Evolutionary conservation across 2,113 vertebrate genomes (phyloP), one percentile per base, ranked within the genome.

Genomic region (Myotis davidii): DNA sequence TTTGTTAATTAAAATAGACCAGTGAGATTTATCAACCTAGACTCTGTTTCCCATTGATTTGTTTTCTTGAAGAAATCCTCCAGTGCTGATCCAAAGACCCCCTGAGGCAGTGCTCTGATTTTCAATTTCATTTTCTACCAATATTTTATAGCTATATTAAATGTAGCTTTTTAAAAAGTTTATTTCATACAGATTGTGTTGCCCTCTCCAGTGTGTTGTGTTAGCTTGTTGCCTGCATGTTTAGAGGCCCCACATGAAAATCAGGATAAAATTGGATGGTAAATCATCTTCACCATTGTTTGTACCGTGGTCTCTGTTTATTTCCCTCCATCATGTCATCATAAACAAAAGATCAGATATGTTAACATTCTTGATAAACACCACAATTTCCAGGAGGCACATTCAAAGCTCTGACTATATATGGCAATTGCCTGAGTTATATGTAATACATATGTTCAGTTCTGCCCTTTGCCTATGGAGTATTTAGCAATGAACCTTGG

Each of bases 51-150:
- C 39, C 76, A 65, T 54, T 73, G 73, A 78, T 90, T 79, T 94
- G 61, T 76, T 95, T 88, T 34, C 61, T 82, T 90, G 8, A 85
- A 82, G 70, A 85, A 88, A 85, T 64, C 54, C 42, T 17, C 13
- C 56, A 9, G 54, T 69, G 16, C 34, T 73, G 39, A 88, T 39
- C 42, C 25, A 59, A 82, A 79, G 25, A 59, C 77, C 37, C 39
- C 54, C 73, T 17, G 77, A 72, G 72, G n/a, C 79, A 83, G 8
- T 74, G 88, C 54, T 94, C 48, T 7, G 42, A n/a, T 92, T 92
- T 92, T 91, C 27, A 70, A 37, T 39, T 94, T 92, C 87, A 85
- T 95, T 87, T 91, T 91, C 73, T 90, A 48, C n/a, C 34, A 39
- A 52, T 34, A n/a, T 3, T 83, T 84, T 64, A 94, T 73, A 91